Percentiles rank a stretch among this genome's conserved stretches.
These are phyloP conservation scores for Macropis europaea DNA, from an alignment of 2,888 invertebrate genomes.

Conservation along the genomic window DNA sequence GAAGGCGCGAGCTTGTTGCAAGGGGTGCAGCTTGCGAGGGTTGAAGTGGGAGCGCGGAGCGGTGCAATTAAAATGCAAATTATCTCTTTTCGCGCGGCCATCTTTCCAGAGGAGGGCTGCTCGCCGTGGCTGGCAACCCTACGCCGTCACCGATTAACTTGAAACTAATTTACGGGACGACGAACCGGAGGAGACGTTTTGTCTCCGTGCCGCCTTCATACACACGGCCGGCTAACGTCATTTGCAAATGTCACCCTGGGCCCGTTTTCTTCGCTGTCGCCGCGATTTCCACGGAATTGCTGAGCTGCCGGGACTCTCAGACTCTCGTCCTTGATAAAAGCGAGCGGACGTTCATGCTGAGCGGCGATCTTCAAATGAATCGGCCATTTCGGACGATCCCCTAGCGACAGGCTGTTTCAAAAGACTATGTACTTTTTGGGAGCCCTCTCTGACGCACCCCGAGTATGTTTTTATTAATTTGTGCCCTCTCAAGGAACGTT, in stretches of 20 bases:
- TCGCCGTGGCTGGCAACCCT: conserved; percentile 55
- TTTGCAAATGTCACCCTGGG: conserved; percentile 58
- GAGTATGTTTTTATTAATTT: too few relatives aligned
- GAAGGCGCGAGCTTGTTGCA: conserved; percentile 22
- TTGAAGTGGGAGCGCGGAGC: conserved; percentile 37
- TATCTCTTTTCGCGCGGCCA: conserved; percentile 69
- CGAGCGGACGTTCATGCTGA: too few relatives aligned
- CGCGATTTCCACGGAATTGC: conserved; percentile 10
- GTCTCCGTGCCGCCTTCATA: conserved; percentile 42
- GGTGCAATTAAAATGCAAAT: conserved; percentile 77
- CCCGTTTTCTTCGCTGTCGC: conserved; percentile 40
- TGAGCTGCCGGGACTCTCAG: background rate
- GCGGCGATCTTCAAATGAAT: too few relatives aligned
- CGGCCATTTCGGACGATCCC: too few relatives aligned
- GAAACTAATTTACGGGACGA: conserved; percentile 72
- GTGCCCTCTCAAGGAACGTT: too few relatives aligned
- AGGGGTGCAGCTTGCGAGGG: conserved; percentile 34
- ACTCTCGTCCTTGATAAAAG: too few relatives aligned
- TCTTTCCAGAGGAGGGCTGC: conserved; percentile 49
- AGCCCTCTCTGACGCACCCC: too few relatives aligned
- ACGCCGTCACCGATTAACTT: conserved; percentile 72
- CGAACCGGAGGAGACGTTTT: conserved; percentile 39
- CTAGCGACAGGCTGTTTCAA: too few relatives aligned
- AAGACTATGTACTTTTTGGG: too few relatives aligned
- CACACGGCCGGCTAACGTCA: conserved; percentile 61